Evolutionary conservation across 2,888 invertebrate species (phyloP).

Genomic region (Polydrusus pterygomalis): DNA sequence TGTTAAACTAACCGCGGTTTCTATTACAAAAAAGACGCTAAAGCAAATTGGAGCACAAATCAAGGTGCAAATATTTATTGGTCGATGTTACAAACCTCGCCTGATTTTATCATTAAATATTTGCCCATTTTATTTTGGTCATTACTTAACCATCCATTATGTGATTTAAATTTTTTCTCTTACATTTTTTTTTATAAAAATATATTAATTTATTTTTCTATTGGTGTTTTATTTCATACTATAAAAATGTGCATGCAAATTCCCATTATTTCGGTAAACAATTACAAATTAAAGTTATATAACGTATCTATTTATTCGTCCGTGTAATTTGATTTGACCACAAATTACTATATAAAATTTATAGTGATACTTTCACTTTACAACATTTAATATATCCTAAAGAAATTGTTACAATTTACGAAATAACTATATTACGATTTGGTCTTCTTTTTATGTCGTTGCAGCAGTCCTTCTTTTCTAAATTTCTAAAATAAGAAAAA

Average conservation of each 20-base stretch:
- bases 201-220: constrained; percentile 17
- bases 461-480: constrained; percentile 61
- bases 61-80: no score
- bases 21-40: no score
- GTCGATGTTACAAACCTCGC: background rate
- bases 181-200: background rate
- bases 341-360: constrained; percentile 2
- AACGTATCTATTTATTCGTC: background rate
- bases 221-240: constrained; percentile 4
- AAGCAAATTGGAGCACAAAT: no score
- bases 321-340: background rate
- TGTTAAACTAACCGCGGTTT: no score
- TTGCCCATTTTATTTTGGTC: constrained; percentile 20
- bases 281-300: background rate
- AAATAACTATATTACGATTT: constrained; percentile 4
- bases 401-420: background rate
- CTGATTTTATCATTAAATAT: constrained; percentile 13
- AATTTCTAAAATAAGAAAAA: constrained; percentile 59
- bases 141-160: constrained; percentile 3
- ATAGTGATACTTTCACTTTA: constrained; percentile 16
- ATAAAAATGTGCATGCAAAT: background rate
- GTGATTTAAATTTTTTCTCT: background rate
- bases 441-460: constrained; percentile 57
- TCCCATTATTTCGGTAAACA: background rate
- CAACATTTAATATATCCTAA: background rate